These are phyloP conservation scores for Anolis apletophallus DNA, from an alignment of 2,797 vertebrate species.

Conservation along the genomic window DNA sequence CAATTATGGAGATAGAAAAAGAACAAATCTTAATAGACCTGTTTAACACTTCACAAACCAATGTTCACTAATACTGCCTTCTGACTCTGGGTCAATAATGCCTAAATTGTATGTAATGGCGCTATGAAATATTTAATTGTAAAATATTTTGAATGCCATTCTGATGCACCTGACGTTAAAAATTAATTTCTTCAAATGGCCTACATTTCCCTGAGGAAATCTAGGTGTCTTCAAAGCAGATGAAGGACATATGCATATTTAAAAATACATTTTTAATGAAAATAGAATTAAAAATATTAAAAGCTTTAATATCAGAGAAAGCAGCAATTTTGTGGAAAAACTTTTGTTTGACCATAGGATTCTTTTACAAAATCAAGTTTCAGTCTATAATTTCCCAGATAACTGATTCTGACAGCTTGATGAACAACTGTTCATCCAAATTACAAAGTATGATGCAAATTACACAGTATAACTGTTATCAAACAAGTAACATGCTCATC, in stretches of 20 bases:
- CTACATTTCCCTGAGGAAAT: conserved; percentile 72
- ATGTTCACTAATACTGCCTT: conserved; percentile 58
- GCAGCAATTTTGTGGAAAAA: conserved; percentile 14
- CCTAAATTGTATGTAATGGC: conserved; percentile 71
- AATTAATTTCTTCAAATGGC: conserved; percentile 73
- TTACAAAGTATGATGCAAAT: background rate
- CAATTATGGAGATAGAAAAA: conserved; percentile 70
- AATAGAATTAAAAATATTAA: conserved; percentile 45
- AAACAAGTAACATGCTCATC: background rate
- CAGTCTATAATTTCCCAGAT: conserved; percentile 6
- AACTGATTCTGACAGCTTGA: conserved; percentile 10
- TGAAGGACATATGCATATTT: conserved; percentile 50
- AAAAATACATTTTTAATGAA: conserved; percentile 56
- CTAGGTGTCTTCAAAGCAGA: conserved; percentile 63
- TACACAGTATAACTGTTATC: background rate
- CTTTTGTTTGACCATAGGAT: background rate
- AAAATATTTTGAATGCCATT: conserved; percentile 77
- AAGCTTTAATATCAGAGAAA: conserved; percentile 42
- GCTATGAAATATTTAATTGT: conserved; percentile 78
- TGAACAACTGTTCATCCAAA: background rate
- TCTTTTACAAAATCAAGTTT: conserved; percentile 9
- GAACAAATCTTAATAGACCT: conserved; percentile 69
- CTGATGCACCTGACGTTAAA: conserved; percentile 75
- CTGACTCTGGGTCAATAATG: conserved; percentile 63
- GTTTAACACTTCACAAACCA: conserved; percentile 68